Conservation (phyloP, 1,140 invertebrate genomes). For the Proctacanthus coquilletti region DNA sequence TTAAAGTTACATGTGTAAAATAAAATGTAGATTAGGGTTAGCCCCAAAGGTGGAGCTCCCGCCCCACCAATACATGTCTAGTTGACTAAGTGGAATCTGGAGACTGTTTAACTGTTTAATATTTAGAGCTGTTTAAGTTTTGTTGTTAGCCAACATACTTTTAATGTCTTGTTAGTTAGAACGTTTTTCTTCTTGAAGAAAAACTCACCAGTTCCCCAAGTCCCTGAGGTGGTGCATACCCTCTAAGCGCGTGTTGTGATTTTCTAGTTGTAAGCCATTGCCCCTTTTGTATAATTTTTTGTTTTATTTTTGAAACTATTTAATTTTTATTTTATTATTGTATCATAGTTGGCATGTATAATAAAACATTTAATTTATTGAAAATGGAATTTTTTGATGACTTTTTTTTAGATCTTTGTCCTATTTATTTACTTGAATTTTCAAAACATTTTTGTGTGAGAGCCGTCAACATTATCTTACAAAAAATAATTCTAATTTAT, state of each 20-base stretch:
- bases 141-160: too few relatives aligned
- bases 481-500: background rate
- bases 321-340: background rate
- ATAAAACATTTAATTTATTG: background rate
- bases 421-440: background rate
- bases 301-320: slow-evolving; percentile 1
- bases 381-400: background rate
- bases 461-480: background rate
- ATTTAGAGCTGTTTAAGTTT: too few relatives aligned
- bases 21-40: background rate
- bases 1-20: background rate
- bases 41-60: too few relatives aligned
- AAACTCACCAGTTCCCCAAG: too few relatives aligned
- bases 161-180: too few relatives aligned
- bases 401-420: background rate
- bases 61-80: too few relatives aligned
- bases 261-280: background rate
- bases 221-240: too few relatives aligned
- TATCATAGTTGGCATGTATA: background rate
- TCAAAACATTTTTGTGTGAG: background rate
- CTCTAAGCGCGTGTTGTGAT: background rate
- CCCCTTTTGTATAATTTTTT: background rate
- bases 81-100: too few relatives aligned
- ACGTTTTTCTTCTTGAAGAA: too few relatives aligned
- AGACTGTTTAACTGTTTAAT: too few relatives aligned